A percentile compares a stretch with the other conserved stretches of the same genome.
Conservation (phyloP, 1,140 invertebrate species). For the Panagrolaimus sp. region DNA sequence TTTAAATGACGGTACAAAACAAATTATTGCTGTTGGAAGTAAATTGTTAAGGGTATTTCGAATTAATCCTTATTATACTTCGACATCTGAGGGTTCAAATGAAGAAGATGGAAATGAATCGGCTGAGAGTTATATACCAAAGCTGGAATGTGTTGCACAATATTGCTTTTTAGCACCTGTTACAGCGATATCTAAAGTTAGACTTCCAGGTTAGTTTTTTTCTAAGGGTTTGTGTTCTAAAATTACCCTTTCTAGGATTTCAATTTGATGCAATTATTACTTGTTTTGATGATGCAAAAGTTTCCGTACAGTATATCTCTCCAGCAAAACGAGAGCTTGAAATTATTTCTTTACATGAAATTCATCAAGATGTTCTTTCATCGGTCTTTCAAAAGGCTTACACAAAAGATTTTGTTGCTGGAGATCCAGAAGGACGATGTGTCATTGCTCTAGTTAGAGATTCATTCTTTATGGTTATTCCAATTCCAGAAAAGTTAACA, state of each 20-base stretch:
- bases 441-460: neutral
- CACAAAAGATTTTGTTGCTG: neutral
- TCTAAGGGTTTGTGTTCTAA: neutral
- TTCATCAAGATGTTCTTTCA: neutral
- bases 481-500: neutral
- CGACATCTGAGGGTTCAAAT: no score
- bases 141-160: constrained; percentile 1
- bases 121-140: neutral
- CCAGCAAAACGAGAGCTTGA: constrained; percentile 3
- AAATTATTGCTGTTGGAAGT: constrained; percentile 80
- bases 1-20: constrained; percentile 80
- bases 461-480: neutral
- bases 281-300: constrained; percentile 5
- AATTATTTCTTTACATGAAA: constrained; percentile 8
- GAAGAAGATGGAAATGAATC: no score
- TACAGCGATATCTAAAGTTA: neutral
- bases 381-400: neutral
- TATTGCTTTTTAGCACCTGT: neutral
- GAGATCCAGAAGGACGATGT: neutral
- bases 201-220: neutral
- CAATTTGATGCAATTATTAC: constrained; percentile 6
- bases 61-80: constrained; percentile 62
- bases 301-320: neutral
- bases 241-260: neutral
- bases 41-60: constrained; percentile 86